These are phyloP conservation scores for Trichechus manatus DNA, from an alignment of 2,113 vertebrate genomes.

Conservation along the genomic window DNA sequence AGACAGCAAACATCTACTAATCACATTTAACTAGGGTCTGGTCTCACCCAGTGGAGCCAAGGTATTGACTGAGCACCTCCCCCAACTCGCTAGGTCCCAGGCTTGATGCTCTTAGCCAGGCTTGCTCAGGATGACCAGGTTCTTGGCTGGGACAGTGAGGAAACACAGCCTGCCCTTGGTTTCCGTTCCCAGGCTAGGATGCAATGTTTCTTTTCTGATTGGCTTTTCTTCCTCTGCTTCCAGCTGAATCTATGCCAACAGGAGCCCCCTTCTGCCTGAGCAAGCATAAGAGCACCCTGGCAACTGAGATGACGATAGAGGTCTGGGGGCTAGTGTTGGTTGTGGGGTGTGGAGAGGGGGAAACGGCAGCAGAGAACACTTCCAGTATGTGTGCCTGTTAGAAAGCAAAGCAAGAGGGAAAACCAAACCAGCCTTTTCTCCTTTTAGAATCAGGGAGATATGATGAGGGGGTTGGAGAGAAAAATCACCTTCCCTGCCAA, in stretches of 20 bases:
- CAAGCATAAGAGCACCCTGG: conserved; percentile 55
- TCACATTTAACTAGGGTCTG: background rate
- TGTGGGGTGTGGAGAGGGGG: background rate
- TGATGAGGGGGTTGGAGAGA: background rate
- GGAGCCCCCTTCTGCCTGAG: conserved; percentile 69
- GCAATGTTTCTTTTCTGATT: conserved; percentile 66
- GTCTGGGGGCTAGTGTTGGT: background rate
- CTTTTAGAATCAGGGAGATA: background rate
- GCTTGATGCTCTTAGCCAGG: background rate
- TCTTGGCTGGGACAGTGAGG: conserved; percentile 49
- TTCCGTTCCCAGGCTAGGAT: conserved; percentile 77
- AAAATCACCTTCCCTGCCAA: background rate
- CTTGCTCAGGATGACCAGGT: background rate
- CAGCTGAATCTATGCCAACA: conserved; percentile 74
- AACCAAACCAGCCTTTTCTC: conserved; percentile 21
- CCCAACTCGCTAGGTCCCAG: background rate
- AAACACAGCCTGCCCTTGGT: conserved; percentile 37
- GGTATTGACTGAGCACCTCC: background rate
- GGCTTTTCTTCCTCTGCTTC: conserved; percentile 66
- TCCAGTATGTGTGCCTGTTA: background rate
- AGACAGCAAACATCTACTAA: conserved; percentile 26
- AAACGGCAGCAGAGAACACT: background rate
- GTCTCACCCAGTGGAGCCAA: background rate
- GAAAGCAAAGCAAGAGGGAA: background rate
- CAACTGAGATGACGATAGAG: conserved; percentile 44